These are phyloP conservation scores for Drosophila chauvacae DNA, from an alignment of 1,140 invertebrate genomes.

Conservation along the genomic window DNA sequence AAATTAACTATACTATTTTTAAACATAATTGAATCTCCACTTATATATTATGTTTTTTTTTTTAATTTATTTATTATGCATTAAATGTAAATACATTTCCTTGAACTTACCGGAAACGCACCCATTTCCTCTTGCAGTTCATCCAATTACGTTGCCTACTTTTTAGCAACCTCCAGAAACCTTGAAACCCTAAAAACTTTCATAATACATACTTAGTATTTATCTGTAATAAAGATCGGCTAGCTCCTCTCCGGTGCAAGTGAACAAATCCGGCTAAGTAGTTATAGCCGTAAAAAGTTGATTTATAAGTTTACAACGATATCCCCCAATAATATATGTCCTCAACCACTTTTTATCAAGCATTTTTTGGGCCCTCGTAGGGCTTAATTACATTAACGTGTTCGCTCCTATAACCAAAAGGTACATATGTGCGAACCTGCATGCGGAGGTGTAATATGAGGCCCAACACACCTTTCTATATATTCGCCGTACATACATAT, in stretches of 20 bases:
- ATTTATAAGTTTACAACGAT: constrained; percentile 23
- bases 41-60: no score
- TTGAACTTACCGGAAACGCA: not conserved
- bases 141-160: constrained; percentile 7
- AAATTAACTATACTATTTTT: no score
- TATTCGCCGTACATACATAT: constrained; percentile 27
- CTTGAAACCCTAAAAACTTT: not conserved
- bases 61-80: not conserved
- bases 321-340: constrained; percentile 28
- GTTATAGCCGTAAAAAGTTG: constrained; percentile 20
- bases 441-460: constrained; percentile 44
- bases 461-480: constrained; percentile 50
- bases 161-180: not conserved
- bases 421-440: constrained; percentile 36
- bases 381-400: constrained; percentile 48
- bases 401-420: constrained; percentile 35
- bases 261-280: constrained; percentile 18
- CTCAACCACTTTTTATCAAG: constrained; percentile 13
- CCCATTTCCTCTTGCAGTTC: not conserved
- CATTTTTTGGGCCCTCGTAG: constrained; percentile 14
- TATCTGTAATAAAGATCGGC: not conserved
- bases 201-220: not conserved
- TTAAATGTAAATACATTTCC: no score
- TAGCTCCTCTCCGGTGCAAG: not conserved
- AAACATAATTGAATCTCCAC: no score